These are phyloP conservation scores for Chelon labrosus DNA, from an alignment of 2,797 vertebrate species.

Conservation along the genomic window DNA sequence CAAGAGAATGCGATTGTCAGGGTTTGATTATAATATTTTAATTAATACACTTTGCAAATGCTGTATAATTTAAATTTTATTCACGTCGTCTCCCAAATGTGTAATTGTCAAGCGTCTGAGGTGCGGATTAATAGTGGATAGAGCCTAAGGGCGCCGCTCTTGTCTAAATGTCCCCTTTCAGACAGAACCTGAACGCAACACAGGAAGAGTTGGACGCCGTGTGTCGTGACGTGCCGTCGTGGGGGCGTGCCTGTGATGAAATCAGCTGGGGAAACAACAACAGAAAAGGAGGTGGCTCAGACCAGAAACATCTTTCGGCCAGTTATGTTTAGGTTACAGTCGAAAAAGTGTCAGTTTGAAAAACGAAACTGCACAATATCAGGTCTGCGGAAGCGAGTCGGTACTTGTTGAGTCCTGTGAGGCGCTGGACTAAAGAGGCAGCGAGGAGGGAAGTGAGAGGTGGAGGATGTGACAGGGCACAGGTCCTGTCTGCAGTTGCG, in stretches of 20 bases:
- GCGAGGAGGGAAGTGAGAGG: slow-evolving; percentile 52
- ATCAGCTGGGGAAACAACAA: slow-evolving; percentile 87
- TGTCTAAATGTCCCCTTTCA: fast-evolving
- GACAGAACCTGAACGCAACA: slow-evolving; percentile 61
- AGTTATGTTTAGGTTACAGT: slow-evolving; percentile 39
- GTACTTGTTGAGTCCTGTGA: slow-evolving; percentile 21
- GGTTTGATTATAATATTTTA: neutral
- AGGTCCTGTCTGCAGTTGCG: slow-evolving; percentile 52
- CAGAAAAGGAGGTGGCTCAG: slow-evolving; percentile 70
- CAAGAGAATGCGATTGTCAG: neutral
- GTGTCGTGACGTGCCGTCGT: slow-evolving; percentile 69
- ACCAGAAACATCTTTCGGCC: slow-evolving; percentile 23
- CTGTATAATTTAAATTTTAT: neutral
- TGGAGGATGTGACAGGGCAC: slow-evolving; percentile 78
- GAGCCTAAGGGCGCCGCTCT: fast-evolving
- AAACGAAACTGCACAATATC: neutral
- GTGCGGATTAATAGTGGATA: neutral
- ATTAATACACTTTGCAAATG: fast-evolving
- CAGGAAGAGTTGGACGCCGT: slow-evolving; percentile 24
- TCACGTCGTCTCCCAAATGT: neutral
- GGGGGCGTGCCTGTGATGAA: slow-evolving; percentile 79
- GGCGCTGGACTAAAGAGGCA: slow-evolving; percentile 24
- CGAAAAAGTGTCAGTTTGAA: slow-evolving; percentile 9
- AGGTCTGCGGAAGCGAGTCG: slow-evolving; percentile 11
- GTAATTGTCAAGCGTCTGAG: fast-evolving